Evolutionary conservation across 2,113 vertebrate genomes (phyloP), one percentile per base, ranked within the genome.

Genomic region (Passer montanus): DNA sequence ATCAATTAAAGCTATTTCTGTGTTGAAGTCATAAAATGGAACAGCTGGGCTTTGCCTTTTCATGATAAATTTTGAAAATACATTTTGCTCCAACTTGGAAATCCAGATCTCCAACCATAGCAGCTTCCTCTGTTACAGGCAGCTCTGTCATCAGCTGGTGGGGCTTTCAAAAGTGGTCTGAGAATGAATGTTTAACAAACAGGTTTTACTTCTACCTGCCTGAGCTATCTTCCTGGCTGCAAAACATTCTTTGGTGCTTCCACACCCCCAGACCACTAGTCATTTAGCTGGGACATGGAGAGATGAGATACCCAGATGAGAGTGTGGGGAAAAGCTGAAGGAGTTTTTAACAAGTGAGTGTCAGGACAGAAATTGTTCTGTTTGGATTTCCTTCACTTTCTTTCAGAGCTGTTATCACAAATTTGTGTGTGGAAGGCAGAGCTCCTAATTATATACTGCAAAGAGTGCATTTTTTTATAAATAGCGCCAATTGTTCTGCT

Each of bases 401-500:
- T 93, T 92, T 92, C 73, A 55, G 41, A 92, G 64, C 49, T 69
- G 82, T 96, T 96, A 94, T 95, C 90, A 86, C 60, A 77, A 89
- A 72, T 94, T 87, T 90, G 58, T 89, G 79, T 89, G 88, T 92
- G n/a, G 90, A 93, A 96, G 69, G 83, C 86, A 94, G 93, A 84
- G 90, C 69, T 92, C 87, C 90, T 97, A 97, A 96, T 96, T 95
- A 96, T 81, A 94, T 49, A 62, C 69, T 93, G 85, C 86, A 79
- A 78, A 2, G 44, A 96, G 69, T 66, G 90, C 83, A 73, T 94
- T 96, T 96, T 90, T 90, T 97, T 94, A 96, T 94, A 96, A 97
- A 97, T 97, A 97, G 92, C 33, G 87, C 21, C 69, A 84, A 97
- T 96, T 97, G 95, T 97, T 96, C 93, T 90, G 52, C 80, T 75